Percentiles rank a stretch among this genome's conserved stretches.
These are phyloP conservation scores for Microcebus ravelobensis DNA, from an alignment of 2,113 vertebrate species.

Conservation along the genomic window DNA sequence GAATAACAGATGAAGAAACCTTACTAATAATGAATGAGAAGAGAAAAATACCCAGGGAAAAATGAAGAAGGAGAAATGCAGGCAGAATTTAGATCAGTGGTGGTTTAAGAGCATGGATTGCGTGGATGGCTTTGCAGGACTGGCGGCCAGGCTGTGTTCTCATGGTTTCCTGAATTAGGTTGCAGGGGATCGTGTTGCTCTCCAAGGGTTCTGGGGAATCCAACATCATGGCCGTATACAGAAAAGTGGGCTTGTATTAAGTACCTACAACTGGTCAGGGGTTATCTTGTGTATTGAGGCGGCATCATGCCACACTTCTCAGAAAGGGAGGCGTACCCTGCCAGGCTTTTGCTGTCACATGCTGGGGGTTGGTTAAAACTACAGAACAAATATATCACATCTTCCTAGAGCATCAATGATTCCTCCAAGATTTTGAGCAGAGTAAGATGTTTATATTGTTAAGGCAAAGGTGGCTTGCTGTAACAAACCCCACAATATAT, in stretches of 20 bases:
- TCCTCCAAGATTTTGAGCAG: background rate
- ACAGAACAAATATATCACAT: background rate
- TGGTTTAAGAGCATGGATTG: background rate
- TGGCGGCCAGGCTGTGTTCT: background rate
- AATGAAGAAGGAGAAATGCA: slow-evolving; percentile 45
- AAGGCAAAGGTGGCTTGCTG: background rate
- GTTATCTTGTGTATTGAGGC: background rate
- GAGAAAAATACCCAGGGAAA: background rate
- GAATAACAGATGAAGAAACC: background rate
- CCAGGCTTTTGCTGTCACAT: background rate
- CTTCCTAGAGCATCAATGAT: background rate
- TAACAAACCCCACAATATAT: background rate
- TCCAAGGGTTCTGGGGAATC: background rate
- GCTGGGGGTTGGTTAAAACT: background rate
- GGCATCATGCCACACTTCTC: background rate
- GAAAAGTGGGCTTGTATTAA: background rate
- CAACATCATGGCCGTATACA: background rate
- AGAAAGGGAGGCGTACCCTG: background rate
- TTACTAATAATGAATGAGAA: slow-evolving; percentile 33
- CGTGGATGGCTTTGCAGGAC: background rate
- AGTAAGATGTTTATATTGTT: background rate
- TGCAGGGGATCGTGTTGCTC: background rate
- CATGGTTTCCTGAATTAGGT: background rate
- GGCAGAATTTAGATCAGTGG: background rate
- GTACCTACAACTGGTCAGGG: background rate